Conservation (phyloP, 1,140 invertebrate species). For the Drosophila kanapiae region DNA sequence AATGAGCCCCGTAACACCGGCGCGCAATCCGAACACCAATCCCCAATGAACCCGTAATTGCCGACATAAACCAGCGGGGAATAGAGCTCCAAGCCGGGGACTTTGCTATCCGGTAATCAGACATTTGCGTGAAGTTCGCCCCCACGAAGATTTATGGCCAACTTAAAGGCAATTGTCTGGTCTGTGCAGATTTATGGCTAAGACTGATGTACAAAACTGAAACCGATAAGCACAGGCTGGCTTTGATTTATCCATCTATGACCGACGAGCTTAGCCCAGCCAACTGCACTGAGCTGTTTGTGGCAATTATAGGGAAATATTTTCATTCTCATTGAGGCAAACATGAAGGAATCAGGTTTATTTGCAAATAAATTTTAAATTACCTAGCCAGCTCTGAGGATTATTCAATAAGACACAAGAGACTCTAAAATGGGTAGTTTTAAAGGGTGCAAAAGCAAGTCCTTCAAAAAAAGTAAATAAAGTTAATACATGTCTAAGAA, state of each 20-base stretch:
- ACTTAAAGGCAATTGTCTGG: conserved; percentile 63
- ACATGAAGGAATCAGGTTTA: background rate
- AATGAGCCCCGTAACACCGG: conserved; percentile 56
- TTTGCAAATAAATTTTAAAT: background rate
- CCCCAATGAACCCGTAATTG: conserved; percentile 36
- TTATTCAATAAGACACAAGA: background rate
- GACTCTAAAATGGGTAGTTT: fast-evolving
- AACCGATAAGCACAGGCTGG: conserved; percentile 27
- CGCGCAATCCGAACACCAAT: conserved; percentile 19
- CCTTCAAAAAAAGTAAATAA: no score
- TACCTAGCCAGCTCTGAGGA: background rate
- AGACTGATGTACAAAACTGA: conserved; percentile 40
- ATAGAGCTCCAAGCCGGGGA: background rate
- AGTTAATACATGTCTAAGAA: no score
- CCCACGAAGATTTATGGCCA: conserved; percentile 57
- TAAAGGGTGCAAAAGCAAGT: no score
- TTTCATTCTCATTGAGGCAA: background rate
- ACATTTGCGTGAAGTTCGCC: conserved; percentile 53
- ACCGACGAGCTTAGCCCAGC: conserved; percentile 10
- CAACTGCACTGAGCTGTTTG: conserved; percentile 12
- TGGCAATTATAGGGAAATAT: conserved; percentile 5
- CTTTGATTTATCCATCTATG: conserved; percentile 59
- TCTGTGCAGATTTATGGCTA: conserved; percentile 53
- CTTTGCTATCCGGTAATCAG: conserved; percentile 46
- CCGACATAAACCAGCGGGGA: conserved; percentile 29